Evolutionary conservation across 2,113 vertebrate species (phyloP).

Genomic region (Rattus rattus): DNA sequence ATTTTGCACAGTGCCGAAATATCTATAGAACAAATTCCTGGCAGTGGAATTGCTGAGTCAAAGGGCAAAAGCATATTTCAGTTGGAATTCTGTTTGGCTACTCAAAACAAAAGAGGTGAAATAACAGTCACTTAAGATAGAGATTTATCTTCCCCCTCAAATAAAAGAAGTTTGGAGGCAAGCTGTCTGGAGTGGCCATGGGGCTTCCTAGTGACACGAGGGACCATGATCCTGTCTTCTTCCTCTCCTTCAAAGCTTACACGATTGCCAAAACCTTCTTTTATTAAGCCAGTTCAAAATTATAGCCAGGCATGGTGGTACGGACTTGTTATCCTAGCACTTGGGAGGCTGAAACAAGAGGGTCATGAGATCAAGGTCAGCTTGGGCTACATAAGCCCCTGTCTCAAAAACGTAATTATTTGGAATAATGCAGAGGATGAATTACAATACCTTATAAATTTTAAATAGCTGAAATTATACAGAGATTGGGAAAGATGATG

Average conservation of each 20-base stretch:
- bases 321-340: background rate
- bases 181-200: background rate
- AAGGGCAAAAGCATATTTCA: constrained; percentile 48
- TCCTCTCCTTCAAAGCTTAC: background rate
- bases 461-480: constrained; percentile 2
- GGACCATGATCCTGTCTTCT: background rate
- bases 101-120: constrained; percentile 51
- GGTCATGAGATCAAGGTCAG: background rate
- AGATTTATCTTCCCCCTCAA: constrained; percentile 2
- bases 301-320: background rate
- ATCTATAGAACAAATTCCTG: constrained; percentile 39
- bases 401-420: background rate
- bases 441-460: background rate
- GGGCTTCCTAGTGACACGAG: background rate
- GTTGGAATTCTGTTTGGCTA: constrained; percentile 44
- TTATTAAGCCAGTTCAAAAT: constrained; percentile 33
- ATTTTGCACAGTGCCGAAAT: background rate
- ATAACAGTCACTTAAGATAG: constrained; percentile 24
- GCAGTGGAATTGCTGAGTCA: constrained; percentile 53
- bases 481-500: constrained; percentile 27
- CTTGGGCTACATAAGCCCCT: background rate
- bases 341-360: background rate
- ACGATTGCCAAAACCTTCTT: background rate
- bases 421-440: background rate
- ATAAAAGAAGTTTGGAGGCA: background rate